Evolutionary conservation across 2,797 vertebrate species (phyloP).

Genomic region (Tapirus indicus): DNA sequence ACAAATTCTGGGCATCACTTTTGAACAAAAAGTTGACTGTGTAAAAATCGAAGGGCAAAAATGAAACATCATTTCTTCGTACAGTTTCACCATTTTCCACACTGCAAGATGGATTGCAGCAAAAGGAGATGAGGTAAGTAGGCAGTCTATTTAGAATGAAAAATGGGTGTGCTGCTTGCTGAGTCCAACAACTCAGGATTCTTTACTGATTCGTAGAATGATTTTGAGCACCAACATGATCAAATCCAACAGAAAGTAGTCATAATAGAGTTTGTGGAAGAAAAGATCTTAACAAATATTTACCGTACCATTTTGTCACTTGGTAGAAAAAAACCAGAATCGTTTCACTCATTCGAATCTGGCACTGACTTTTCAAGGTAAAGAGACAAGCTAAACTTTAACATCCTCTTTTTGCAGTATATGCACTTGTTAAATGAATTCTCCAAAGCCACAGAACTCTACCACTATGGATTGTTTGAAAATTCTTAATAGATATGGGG

Average conservation of each 20-base stretch:
- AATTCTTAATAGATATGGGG: background rate
- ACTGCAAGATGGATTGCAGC: background rate
- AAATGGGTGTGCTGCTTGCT: background rate
- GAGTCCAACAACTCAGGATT: background rate
- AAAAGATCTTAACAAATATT: conserved; percentile 39
- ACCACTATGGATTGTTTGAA: background rate
- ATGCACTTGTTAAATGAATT: background rate
- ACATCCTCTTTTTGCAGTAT: background rate
- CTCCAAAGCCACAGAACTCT: background rate
- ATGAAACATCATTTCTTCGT: conserved; percentile 3
- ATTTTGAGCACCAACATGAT: background rate
- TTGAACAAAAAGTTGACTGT: conserved; percentile 30
- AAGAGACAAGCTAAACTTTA: background rate
- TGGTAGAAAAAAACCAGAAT: background rate
- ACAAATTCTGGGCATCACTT: conserved; percentile 49
- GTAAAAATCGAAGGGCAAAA: conserved; percentile 58
- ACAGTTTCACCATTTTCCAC: background rate
- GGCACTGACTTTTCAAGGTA: background rate
- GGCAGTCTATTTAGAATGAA: background rate
- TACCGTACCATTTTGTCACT: background rate
- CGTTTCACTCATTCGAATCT: background rate
- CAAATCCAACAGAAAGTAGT: background rate
- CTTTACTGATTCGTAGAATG: background rate
- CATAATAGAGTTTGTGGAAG: background rate
- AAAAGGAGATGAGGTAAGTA: background rate